Conservation (phyloP, 1,140 invertebrate genomes). For the Philopotamus ludificatus region DNA sequence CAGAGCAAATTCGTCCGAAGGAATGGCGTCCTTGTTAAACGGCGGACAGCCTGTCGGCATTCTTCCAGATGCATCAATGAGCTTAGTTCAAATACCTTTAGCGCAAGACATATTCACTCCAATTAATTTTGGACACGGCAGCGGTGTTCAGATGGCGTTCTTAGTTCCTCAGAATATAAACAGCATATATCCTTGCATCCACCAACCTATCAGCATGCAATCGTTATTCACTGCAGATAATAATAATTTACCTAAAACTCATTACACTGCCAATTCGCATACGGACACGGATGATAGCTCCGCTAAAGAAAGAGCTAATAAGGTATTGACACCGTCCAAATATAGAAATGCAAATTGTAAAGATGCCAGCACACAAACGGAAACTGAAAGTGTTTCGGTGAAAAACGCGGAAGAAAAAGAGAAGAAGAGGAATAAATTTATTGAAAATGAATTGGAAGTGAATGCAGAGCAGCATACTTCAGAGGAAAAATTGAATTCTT, state of each 20-base stretch:
- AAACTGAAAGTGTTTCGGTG: slow-evolving; percentile 45
- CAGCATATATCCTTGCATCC: slow-evolving; percentile 48
- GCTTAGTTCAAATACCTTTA: slow-evolving; percentile 52
- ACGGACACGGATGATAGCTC: slow-evolving; percentile 36
- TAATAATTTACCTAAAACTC: slow-evolving; percentile 20
- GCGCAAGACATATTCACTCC: slow-evolving; percentile 46
- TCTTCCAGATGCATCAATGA: slow-evolving; percentile 44
- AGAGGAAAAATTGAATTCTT: slow-evolving; percentile 45
- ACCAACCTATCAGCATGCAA: slow-evolving; percentile 38
- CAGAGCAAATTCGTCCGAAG: slow-evolving; percentile 18
- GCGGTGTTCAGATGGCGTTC: slow-evolving; percentile 57
- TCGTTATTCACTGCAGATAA: slow-evolving; percentile 36
- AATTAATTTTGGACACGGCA: slow-evolving; percentile 45
- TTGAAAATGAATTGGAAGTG: slow-evolving; percentile 47
- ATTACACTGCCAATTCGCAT: slow-evolving; percentile 43
- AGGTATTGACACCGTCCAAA: slow-evolving; percentile 63
- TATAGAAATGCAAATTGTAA: slow-evolving; percentile 57
- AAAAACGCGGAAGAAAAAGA: slow-evolving; percentile 29
- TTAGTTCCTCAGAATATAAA: slow-evolving; percentile 55
- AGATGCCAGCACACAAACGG: slow-evolving; percentile 70
- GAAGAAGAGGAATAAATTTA: slow-evolving; percentile 43
- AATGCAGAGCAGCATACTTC: slow-evolving; percentile 52
- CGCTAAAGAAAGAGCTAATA: slow-evolving; percentile 48
- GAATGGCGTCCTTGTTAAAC: slow-evolving; percentile 6
- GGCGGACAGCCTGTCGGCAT: slow-evolving; percentile 22